Percentiles rank a stretch among this genome's conserved stretches.
Conservation (phyloP, 1,140 invertebrate species). For the Heliconius himera region DNA sequence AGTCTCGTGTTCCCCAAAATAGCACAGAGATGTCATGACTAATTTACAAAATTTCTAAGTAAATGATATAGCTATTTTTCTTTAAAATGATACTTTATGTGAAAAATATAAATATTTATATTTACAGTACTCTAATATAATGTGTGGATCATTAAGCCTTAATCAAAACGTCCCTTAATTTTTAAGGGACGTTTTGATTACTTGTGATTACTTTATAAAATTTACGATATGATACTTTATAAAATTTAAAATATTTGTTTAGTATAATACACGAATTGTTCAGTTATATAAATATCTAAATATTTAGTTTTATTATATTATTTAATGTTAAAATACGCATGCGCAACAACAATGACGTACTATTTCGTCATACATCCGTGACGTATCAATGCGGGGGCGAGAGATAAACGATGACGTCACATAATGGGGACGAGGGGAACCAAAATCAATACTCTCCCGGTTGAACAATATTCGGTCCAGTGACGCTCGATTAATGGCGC, state of each 20-base stretch:
- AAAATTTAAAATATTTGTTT: background rate
- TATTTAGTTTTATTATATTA: background rate
- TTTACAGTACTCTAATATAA: too few species aligned
- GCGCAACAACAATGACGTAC: slow-evolving; percentile 60
- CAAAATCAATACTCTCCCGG: slow-evolving; percentile 55
- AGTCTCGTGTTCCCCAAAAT: slow-evolving; percentile 16
- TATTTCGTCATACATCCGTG: slow-evolving; percentile 56
- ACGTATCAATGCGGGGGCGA: slow-evolving; percentile 53
- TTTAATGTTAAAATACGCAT: slow-evolving; percentile 49
- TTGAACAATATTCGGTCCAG: slow-evolving; percentile 63
- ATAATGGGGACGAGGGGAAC: slow-evolving; percentile 37
- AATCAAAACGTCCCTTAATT: too few species aligned
- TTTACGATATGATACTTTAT: too few species aligned
- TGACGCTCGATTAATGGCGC: slow-evolving; percentile 64
- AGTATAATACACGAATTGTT: background rate
- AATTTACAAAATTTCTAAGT: background rate
- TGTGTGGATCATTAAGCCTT: background rate
- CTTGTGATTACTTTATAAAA: background rate
- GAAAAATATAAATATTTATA: too few species aligned
- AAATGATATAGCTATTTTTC: background rate
- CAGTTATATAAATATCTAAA: background rate
- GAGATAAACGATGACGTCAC: slow-evolving; percentile 62
- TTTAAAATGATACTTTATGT: too few species aligned
- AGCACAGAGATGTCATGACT: slow-evolving; percentile 34
- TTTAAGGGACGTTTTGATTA: background rate